Evolutionary conservation across 1,140 invertebrate species (phyloP).

Genomic region (Phocides pigmalion): DNA sequence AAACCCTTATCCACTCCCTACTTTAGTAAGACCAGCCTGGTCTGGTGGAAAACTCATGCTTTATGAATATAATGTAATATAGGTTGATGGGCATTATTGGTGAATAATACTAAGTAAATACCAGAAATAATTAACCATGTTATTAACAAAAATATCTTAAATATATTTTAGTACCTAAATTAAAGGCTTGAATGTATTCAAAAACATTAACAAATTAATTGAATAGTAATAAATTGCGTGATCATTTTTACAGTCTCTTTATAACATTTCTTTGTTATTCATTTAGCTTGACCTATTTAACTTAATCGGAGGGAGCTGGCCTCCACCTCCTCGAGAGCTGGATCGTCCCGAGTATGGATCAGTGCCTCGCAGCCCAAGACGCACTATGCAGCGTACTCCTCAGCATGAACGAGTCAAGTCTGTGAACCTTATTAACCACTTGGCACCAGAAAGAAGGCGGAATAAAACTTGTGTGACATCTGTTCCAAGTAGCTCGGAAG

Average conservation of each 20-base stretch:
- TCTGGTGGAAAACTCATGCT: too few species aligned
- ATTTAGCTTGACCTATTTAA: slow-evolving; percentile 72
- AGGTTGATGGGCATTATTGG: too few species aligned
- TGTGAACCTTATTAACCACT: slow-evolving; percentile 68
- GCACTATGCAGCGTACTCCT: slow-evolving; percentile 66
- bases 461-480: slow-evolving; percentile 43
- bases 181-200: neutral
- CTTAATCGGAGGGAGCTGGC: slow-evolving; percentile 76
- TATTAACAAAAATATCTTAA: too few species aligned
- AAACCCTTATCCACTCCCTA: too few species aligned
- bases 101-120: too few species aligned
- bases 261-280: slow-evolving; percentile 31
- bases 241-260: too few species aligned
- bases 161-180: too few species aligned
- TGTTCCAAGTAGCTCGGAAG: slow-evolving; percentile 39
- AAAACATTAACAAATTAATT: neutral
- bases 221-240: too few species aligned
- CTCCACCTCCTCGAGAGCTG: slow-evolving; percentile 68
- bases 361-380: slow-evolving; percentile 48
- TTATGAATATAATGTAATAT: too few species aligned
- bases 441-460: slow-evolving; percentile 62
- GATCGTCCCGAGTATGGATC: slow-evolving; percentile 69
- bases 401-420: slow-evolving; percentile 70
- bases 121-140: too few species aligned
- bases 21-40: too few species aligned